phyloP scores from a whole-genome alignment of 2,797 vertebrate species.

The Lycodopsis pacificus region DNA sequence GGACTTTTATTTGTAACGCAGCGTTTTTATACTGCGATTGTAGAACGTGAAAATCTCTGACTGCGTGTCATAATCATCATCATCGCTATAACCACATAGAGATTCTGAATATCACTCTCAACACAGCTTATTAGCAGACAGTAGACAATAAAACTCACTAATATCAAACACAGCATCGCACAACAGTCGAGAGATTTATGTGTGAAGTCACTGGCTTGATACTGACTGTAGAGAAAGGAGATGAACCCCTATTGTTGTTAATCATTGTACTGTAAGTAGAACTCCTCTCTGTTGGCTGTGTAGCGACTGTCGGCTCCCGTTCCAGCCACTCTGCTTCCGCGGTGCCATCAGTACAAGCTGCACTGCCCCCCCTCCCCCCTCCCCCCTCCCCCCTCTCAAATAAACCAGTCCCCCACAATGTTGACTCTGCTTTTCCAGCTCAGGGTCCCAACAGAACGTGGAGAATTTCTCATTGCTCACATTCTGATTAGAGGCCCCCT shows the following conservation, averaged over 20 bases:
- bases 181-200: not conserved
- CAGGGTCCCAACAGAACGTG: constrained; percentile 43
- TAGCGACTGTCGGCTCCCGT: not conserved
- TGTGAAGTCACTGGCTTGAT: not conserved
- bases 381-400: not conserved
- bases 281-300: constrained; percentile 1
- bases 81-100: no score
- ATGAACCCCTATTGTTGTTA: constrained; percentile 10
- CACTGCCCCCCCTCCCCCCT: not conserved
- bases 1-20: no score
- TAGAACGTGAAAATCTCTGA: no score
- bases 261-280: not conserved
- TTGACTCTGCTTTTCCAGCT: constrained; percentile 37
- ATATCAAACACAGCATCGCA: not conserved
- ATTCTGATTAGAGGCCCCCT: constrained; percentile 61
- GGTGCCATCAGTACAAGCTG: constrained; percentile 15
- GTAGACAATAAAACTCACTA: not conserved
- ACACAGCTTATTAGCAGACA: no score
- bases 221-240: not conserved
- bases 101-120: not conserved
- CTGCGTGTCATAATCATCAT: no score
- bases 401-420: not conserved
- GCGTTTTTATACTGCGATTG: no score
- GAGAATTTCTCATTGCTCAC: constrained; percentile 65
- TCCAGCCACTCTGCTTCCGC: constrained; percentile 3